These are phyloP conservation scores for Synanthedon vespiformis DNA, from an alignment of 2,888 invertebrate genomes.

Conservation along the genomic window DNA sequence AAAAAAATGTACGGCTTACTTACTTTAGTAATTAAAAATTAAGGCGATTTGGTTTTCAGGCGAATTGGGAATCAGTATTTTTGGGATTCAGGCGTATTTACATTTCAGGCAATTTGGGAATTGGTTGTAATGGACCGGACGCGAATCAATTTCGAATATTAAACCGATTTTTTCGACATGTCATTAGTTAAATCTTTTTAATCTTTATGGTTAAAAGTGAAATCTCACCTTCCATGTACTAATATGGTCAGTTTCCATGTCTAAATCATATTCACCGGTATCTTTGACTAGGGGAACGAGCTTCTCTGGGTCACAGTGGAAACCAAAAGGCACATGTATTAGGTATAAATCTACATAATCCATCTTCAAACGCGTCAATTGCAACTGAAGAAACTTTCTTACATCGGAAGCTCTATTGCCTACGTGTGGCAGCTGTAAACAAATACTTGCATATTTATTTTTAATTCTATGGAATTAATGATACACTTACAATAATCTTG, in stretches of 20 bases:
- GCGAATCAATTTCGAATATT: not conserved
- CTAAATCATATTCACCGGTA: constrained; percentile 72
- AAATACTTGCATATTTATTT: not conserved
- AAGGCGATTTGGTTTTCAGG: too few relatives aligned
- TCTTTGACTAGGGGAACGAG: constrained; percentile 68
- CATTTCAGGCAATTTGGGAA: too few relatives aligned
- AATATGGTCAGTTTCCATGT: constrained; percentile 73
- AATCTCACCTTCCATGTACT: constrained; percentile 76
- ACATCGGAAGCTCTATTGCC: constrained; percentile 78
- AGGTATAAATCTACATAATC: constrained; percentile 83
- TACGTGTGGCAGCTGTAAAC: constrained; percentile 74
- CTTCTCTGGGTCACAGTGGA: constrained; percentile 65
- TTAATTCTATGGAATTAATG: too few relatives aligned
- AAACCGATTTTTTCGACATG: not conserved
- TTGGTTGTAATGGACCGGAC: too few relatives aligned
- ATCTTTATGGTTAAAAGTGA: too few relatives aligned
- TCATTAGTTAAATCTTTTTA: too few relatives aligned
- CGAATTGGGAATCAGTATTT: too few relatives aligned
- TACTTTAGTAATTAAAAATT: too few relatives aligned
- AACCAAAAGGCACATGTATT: constrained; percentile 81
- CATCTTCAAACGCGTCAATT: constrained; percentile 73
- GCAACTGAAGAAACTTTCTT: constrained; percentile 73
- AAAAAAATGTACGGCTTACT: too few relatives aligned
- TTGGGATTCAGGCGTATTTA: too few relatives aligned
- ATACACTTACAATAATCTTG: not conserved